Base-by-base conservation (phyloP, 2,113 vertebrate species). In the Fulmarus glacialis region DNA sequence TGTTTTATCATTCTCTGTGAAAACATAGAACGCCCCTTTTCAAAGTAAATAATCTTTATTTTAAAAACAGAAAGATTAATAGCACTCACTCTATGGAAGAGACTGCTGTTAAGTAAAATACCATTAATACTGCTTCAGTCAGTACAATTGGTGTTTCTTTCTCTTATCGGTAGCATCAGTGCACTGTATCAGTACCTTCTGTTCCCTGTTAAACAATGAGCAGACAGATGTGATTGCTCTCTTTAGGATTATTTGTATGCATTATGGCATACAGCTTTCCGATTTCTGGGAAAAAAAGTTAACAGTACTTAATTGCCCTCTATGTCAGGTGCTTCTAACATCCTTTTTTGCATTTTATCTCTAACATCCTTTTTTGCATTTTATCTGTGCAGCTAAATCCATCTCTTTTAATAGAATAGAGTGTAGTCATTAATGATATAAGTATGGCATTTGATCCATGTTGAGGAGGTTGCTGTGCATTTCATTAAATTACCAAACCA, bases 1-100 rank as follows among this genome's bases (percentile, higher is more conserved):
- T 95, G 87, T 97, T 97, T 97, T 98, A 93, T 96, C 92, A 59
- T 97, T 97, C 89, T 95, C 87, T 93, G 66, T 82, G 88, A 97
- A 95, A 98, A 94, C 82, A 93, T 2, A 94, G 74, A 81, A 92
- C 14, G 1, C 75, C 84, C 74, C 64, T 95, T 91, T 97, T 85
- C 77, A 96, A 95, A 96, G 92, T 89, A 98, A 98, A 97, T 96
- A 93, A 75, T 67, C 80, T 90, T 98, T 94, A 78, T 89, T 97
- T 95, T 94, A 89, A 95, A 96, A 97, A 42, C 96, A 97, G 47
- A 63, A 79, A 89, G 93, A 97, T 98, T 97, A 97, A 90, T 91
- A 90, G 66, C 73, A 53, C 53, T 96, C 74, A 63, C 47, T 63
- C 53, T 52, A n/a, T 93, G 5, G 11, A 93, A 80, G 71, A 88